A percentile compares a stretch with the other conserved stretches of the same genome.
phyloP scores from a whole-genome alignment of 1,140 invertebrate species.

The Gryllus bimaculatus region DNA sequence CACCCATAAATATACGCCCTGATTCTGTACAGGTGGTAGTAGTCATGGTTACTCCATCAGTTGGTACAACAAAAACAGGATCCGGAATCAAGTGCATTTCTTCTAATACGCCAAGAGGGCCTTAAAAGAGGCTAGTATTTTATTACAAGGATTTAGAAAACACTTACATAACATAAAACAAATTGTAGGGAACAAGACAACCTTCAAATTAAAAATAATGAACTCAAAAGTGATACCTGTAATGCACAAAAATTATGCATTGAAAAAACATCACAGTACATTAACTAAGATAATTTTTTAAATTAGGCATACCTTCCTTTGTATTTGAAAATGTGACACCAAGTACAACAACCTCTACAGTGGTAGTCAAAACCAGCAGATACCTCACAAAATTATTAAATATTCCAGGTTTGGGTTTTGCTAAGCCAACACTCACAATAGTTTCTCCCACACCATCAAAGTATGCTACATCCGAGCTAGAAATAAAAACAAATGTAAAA shows the following conservation, averaged over 20 bases:
- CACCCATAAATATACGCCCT: constrained; percentile 91
- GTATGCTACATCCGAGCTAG: constrained; percentile 78
- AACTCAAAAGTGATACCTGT: neutral
- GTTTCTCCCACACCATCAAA: constrained; percentile 87
- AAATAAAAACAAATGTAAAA: constrained; percentile 20
- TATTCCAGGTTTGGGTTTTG: constrained; percentile 75
- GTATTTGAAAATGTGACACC: constrained; percentile 57
- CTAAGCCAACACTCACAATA: constrained; percentile 76
- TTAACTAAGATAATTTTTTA: neutral
- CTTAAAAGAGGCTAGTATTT: constrained; percentile 25
- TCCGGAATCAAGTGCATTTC: constrained; percentile 91
- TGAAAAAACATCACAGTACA: neutral
- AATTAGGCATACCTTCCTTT: constrained; percentile 34
- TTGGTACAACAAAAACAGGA: constrained; percentile 83
- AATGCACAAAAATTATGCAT: neutral
- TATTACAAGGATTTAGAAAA: neutral
- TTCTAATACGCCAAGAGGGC: constrained; percentile 39
- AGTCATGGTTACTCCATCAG: constrained; percentile 82
- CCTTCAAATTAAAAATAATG: neutral
- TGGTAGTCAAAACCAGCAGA: constrained; percentile 81
- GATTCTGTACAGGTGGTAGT: constrained; percentile 68
- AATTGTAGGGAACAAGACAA: neutral
- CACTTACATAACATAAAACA: neutral
- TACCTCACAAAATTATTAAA: constrained; percentile 90
- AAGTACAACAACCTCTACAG: constrained; percentile 85